A percentile compares a stretch with the other conserved stretches of the same genome.
These are phyloP conservation scores for Antrozous pallidus DNA, from an alignment of 2,797 vertebrate species.

Conservation along the genomic window DNA sequence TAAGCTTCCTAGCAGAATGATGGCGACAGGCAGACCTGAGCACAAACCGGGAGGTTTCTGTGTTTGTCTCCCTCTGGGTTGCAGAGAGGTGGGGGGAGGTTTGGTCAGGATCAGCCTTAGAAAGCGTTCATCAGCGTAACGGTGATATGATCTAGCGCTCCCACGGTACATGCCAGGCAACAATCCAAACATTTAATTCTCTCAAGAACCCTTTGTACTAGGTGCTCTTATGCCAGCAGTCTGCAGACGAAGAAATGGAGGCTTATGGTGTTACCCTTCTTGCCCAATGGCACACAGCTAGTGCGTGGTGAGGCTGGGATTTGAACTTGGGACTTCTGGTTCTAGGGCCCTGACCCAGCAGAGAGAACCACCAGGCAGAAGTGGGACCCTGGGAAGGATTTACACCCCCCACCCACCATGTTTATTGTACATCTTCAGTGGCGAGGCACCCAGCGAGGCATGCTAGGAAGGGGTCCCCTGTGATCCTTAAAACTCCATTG, in stretches of 20 bases:
- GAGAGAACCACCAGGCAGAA: background rate
- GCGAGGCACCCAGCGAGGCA: rapidly evolving
- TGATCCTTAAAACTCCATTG: rapidly evolving
- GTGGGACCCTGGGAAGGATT: background rate
- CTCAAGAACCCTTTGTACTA: background rate
- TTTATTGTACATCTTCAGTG: background rate
- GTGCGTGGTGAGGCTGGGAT: background rate
- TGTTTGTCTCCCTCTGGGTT: background rate
- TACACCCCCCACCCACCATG: rapidly evolving
- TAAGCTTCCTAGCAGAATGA: background rate
- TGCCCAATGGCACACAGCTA: too few species aligned
- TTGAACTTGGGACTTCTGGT: background rate
- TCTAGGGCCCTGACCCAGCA: background rate
- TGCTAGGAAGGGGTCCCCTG: background rate
- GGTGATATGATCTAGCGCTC: background rate
- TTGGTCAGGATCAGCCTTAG: background rate
- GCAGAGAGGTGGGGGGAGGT: background rate
- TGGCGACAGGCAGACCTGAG: background rate
- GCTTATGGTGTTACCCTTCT: background rate
- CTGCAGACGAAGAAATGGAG: background rate
- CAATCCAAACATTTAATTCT: background rate
- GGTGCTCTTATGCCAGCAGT: too few species aligned
- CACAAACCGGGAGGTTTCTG: background rate
- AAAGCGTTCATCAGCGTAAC: background rate
- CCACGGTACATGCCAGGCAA: background rate